Evolutionary conservation across 1,140 invertebrate genomes (phyloP).

Genomic region (Formica exsecta): DNA sequence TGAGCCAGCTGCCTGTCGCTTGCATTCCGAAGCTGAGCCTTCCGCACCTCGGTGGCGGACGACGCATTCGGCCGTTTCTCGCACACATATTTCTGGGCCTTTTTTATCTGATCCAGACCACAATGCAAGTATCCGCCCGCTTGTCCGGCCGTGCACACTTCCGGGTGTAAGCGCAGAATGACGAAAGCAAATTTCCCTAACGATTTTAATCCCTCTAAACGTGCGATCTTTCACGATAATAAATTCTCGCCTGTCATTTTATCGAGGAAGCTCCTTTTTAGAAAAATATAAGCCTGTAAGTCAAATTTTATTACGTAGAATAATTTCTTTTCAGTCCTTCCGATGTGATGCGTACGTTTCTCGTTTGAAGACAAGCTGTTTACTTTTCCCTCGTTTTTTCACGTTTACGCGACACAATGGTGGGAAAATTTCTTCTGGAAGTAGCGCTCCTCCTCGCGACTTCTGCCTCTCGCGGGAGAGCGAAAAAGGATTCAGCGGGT

Average conservation of each 20-base stretch:
- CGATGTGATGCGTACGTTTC: background rate
- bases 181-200: constrained; percentile 34
- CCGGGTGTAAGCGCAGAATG: constrained; percentile 51
- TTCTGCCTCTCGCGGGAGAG: constrained; percentile 32
- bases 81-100: constrained; percentile 43
- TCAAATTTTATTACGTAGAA: background rate
- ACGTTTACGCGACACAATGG: constrained; percentile 6
- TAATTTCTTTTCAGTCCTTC: background rate
- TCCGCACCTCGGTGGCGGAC: constrained; percentile 7
- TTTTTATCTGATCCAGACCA: constrained; percentile 64
- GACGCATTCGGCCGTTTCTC: constrained; percentile 49
- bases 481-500: constrained; percentile 27
- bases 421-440: constrained; percentile 9
- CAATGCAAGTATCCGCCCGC: constrained; percentile 57
- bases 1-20: constrained; percentile 17
- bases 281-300: too few species aligned
- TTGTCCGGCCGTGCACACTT: constrained; percentile 52
- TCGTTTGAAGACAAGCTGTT: background rate
- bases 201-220: constrained; percentile 38
- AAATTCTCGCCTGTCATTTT: constrained; percentile 37
- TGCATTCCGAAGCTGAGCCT: background rate
- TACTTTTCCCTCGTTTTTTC: constrained; percentile 5
- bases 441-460: background rate
- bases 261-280: background rate
- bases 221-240: constrained; percentile 34